Percentiles rank a stretch among this genome's conserved stretches.
Evolutionary conservation across 2,888 invertebrate species (phyloP).

Genomic region (Alviniconcha strummeri): DNA sequence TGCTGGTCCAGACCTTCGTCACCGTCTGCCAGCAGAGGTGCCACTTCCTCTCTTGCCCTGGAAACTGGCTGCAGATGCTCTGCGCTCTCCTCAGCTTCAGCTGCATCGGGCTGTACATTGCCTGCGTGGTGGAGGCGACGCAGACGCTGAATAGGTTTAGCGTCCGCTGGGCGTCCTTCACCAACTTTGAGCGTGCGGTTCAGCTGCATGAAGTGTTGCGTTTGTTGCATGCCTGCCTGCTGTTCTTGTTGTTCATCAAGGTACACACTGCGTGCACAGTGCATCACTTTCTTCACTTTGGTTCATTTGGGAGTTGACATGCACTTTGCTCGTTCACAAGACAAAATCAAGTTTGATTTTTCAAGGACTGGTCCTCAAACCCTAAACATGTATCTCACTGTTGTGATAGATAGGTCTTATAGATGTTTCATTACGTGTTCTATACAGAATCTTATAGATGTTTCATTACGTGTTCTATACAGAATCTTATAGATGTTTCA

Average conservation of each 20-base stretch:
- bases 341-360: too few relatives aligned
- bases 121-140: conserved; percentile 68
- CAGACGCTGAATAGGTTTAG: conserved; percentile 68
- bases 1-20: conserved; percentile 52
- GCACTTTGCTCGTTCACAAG: too few relatives aligned
- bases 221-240: conserved; percentile 72
- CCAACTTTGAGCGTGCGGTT: conserved; percentile 61
- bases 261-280: conserved; percentile 54
- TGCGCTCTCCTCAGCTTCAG: conserved; percentile 63
- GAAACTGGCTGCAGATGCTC: conserved; percentile 70
- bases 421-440: too few relatives aligned
- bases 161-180: conserved; percentile 53
- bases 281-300: too few relatives aligned
- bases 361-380: too few relatives aligned
- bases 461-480: too few relatives aligned
- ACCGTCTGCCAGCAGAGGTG: conserved; percentile 52
- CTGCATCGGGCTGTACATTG: conserved; percentile 66
- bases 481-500: too few relatives aligned
- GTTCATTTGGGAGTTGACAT: too few relatives aligned
- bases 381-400: too few relatives aligned
- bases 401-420: too few relatives aligned
- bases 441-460: too few relatives aligned
- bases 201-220: conserved; percentile 71
- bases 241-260: conserved; percentile 74
- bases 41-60: conserved; percentile 65